Base-by-base conservation (phyloP, 2,797 vertebrate species). In the Mormyrus hasselquistii region DNA sequence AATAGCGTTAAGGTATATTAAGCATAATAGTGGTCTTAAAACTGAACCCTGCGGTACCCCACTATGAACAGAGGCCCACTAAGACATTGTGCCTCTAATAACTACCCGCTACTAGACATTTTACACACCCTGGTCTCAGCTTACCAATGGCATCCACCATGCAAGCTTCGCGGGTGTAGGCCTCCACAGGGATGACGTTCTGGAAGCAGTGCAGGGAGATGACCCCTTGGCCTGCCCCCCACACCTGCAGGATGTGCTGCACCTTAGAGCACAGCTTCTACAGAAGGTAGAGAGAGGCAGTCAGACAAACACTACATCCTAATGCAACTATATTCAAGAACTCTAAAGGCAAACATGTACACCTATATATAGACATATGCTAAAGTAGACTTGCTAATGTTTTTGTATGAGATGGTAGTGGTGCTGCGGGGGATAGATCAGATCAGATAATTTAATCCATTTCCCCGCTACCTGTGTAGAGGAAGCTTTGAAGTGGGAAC, bases 191-290 rank as follows among this genome's bases (percentile, higher is more conserved):
- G 34, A 97, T 95, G 8, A 96, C 95, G 0, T 96, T 97, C 93
- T 99, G 98, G 94, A 99, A 99, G 91, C 98, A 99, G 88, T 98
- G 98, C 89, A 99, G 91, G 1, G 97, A 98, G 90, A 99, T 85
- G 12, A 98, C 95, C 0, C 98, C 98, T 0, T 93, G 96, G 0
- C 94, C 96, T 0, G 95, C 94, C 0, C 57, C 94, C 98, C 98
- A 99, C 91, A 98, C 97, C 91, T 98, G 96, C 90, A 98, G 94
- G 91, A 99, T 99, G 88, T 96, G 97, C 91, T 92, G 93, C 82
- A 98, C 96, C 93, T 98, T 99, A 88, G 94, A 93, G 88, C 96
- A 96, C 3, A 95, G 92, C 95, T 97, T 96, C 96, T 97, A 90
- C 55, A 8, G 14, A 10, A 53, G 88, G 44, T 53, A 55, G 14